These are phyloP conservation scores for Leistus spinibarbis DNA, from an alignment of 2,888 invertebrate species.

Conservation along the genomic window DNA sequence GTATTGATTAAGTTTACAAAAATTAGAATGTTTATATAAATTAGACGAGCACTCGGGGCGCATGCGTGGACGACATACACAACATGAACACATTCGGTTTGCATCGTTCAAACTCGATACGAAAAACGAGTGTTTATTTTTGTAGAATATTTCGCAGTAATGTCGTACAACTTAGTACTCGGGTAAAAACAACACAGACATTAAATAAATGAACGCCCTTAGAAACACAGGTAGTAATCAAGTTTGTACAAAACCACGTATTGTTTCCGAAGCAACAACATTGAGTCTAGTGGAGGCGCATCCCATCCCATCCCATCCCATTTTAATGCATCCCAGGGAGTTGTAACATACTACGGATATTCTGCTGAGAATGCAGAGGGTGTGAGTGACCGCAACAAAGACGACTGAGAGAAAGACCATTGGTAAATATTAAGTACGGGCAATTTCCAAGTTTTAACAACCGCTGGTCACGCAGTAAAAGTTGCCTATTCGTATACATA, in stretches of 20 bases:
- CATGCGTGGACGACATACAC: no score
- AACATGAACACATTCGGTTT: no score
- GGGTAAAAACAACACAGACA: no score
- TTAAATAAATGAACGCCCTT: background rate
- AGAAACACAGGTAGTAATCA: constrained; percentile 13
- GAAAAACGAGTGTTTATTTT: no score
- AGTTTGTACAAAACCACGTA: constrained; percentile 30
- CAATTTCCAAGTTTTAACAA: constrained; percentile 36
- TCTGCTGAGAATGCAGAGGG: constrained; percentile 9
- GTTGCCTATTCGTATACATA: constrained; percentile 10
- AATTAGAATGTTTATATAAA: no score
- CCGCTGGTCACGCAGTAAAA: constrained; percentile 36
- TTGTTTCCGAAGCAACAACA: background rate
- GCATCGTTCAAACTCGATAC: no score
- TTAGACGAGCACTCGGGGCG: no score
- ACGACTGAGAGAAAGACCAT: constrained; percentile 18
- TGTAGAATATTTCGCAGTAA: no score
- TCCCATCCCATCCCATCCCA: constrained; percentile 24
- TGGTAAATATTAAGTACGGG: constrained; percentile 25
- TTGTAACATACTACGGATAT: constrained; percentile 30
- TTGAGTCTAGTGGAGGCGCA: background rate
- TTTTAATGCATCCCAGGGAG: constrained; percentile 33
- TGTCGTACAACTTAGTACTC: no score
- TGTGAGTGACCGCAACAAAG: constrained; percentile 1
- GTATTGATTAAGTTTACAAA: no score